Conservation (phyloP, 2,888 invertebrate species). For the Nephrotoma flavescens region DNA sequence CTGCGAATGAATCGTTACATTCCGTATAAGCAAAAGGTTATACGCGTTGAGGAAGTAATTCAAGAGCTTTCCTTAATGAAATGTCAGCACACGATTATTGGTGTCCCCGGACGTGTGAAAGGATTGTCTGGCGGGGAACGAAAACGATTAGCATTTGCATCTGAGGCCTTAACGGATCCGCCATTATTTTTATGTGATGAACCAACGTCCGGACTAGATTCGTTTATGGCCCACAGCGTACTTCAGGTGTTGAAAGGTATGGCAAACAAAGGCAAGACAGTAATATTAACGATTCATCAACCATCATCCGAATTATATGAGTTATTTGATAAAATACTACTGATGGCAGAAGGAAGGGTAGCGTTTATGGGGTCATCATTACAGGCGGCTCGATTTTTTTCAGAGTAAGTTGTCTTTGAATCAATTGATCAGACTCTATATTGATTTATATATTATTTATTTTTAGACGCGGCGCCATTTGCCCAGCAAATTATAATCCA, state of each 20-base stretch:
- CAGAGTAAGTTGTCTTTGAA: conserved; percentile 41
- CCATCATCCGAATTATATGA: conserved; percentile 84
- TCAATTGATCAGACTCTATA: background rate
- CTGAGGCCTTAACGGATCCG: conserved; percentile 93
- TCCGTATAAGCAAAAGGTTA: conserved; percentile 55
- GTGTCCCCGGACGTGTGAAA: conserved; percentile 71
- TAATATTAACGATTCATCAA: conserved; percentile 88
- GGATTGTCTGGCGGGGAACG: conserved; percentile 95
- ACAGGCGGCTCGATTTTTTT: conserved; percentile 67
- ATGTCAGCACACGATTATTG: conserved; percentile 83
- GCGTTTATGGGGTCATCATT: conserved; percentile 74
- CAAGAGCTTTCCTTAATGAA: conserved; percentile 70
- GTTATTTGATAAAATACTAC: conserved; percentile 74
- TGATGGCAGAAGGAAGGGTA: conserved; percentile 84
- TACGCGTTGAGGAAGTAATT: conserved; percentile 74
- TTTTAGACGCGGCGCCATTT: conserved; percentile 63
- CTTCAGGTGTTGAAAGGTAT: conserved; percentile 64
- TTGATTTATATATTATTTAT: background rate
- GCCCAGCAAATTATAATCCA: conserved; percentile 84
- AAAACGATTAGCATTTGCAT: conserved; percentile 88
- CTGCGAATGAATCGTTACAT: conserved; percentile 72
- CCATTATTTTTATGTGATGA: conserved; percentile 93
- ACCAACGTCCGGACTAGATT: conserved; percentile 92
- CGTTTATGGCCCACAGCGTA: conserved; percentile 92
- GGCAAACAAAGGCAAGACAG: conserved; percentile 71